A percentile compares a stretch with the other conserved stretches of the same genome.
phyloP scores from a whole-genome alignment of 2,797 vertebrate genomes.

The Amphiprion clarkii region DNA sequence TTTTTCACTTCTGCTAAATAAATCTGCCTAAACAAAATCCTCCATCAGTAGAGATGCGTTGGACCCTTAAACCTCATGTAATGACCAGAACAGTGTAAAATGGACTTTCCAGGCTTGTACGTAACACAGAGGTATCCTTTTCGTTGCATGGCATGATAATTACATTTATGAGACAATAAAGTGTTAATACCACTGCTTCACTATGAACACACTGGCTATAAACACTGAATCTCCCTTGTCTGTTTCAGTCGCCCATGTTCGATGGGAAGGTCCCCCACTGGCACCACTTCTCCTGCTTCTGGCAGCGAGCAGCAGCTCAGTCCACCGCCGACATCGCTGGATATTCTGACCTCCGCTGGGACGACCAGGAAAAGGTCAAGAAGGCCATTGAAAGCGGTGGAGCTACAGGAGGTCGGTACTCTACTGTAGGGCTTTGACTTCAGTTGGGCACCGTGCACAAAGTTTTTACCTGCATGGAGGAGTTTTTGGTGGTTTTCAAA shows the following conservation, averaged over 20 bases:
- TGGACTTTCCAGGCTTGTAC: too few species aligned
- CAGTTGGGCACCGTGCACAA: not conserved
- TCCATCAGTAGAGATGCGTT: not conserved
- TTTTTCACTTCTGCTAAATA: not conserved
- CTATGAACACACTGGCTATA: too few species aligned
- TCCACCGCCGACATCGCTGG: constrained; percentile 89
- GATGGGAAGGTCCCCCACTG: constrained; percentile 98
- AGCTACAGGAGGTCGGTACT: constrained; percentile 76
- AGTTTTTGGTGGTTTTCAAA: too few species aligned
- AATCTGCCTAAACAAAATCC: not conserved
- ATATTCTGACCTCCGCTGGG: constrained; percentile 94
- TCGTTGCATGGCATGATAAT: too few species aligned
- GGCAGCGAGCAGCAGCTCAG: constrained; percentile 90
- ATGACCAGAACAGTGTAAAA: too few species aligned
- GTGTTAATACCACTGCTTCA: too few species aligned
- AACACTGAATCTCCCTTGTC: not conserved
- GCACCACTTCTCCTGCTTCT: constrained; percentile 99
- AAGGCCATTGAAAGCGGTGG: constrained; percentile 94
- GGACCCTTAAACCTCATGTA: too few species aligned
- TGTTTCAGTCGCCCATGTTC: constrained; percentile 93
- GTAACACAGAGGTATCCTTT: too few species aligned
- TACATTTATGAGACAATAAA: too few species aligned
- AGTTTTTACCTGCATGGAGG: too few species aligned
- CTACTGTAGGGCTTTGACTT: not conserved
- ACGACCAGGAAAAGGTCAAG: constrained; percentile 97